Conservation (phyloP, 2,113 vertebrate species). For the Guaruba guarouba region DNA sequence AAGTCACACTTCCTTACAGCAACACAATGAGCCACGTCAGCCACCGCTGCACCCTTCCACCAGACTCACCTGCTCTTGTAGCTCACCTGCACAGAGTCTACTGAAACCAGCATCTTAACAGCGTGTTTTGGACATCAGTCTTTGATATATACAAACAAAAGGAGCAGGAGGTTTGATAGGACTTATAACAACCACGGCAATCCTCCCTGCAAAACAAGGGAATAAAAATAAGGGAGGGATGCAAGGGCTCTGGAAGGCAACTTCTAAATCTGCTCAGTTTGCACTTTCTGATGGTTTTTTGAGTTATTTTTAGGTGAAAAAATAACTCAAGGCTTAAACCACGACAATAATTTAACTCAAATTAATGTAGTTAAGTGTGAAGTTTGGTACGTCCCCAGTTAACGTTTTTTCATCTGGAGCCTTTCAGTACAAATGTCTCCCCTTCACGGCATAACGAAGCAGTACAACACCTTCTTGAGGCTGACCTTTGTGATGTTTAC, state of each 20-base stretch:
- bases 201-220: neutral
- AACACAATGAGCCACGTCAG: neutral
- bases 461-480: fast-evolving
- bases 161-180: neutral
- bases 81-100: neutral
- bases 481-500: neutral
- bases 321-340: too few relatives aligned
- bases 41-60: neutral
- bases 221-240: too few relatives aligned
- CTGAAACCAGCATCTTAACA: neutral
- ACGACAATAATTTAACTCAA: neutral
- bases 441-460: fast-evolving
- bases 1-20: neutral
- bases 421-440: neutral
- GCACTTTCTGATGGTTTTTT: neutral
- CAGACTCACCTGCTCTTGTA: neutral
- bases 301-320: neutral
- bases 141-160: neutral
- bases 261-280: neutral
- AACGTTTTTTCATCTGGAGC: neutral
- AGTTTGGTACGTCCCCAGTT: neutral
- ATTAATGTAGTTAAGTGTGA: neutral
- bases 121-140: neutral
- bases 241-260: neutral
- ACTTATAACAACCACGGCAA: neutral